These are phyloP conservation scores for Pseudanteris insignis DNA, from an alignment of 2,888 invertebrate genomes.

Conservation along the genomic window DNA sequence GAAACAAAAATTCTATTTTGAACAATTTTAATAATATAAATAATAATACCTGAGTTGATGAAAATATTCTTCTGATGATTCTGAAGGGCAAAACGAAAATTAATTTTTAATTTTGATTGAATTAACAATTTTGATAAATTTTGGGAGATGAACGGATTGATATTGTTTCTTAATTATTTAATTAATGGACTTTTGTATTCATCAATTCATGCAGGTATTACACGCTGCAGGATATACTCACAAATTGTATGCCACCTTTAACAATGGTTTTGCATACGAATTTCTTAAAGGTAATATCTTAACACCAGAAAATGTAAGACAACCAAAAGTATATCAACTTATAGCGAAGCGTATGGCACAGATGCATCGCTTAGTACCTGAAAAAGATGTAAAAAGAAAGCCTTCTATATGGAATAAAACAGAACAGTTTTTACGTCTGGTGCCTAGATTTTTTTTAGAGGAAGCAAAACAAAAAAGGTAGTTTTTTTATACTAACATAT, in stretches of 20 bases:
- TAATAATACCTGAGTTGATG: too few relatives aligned
- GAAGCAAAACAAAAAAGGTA: constrained; percentile 77
- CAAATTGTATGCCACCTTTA: constrained; percentile 87
- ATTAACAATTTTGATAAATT: too few relatives aligned
- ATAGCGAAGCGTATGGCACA: constrained; percentile 85
- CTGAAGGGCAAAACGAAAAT: too few relatives aligned
- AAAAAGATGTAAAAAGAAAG: constrained; percentile 67
- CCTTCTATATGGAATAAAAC: constrained; percentile 82
- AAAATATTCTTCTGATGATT: too few relatives aligned
- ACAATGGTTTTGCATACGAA: constrained; percentile 93
- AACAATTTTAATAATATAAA: too few relatives aligned
- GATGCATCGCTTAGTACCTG: constrained; percentile 75
- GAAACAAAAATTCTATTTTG: too few relatives aligned
- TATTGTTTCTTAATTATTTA: too few relatives aligned
- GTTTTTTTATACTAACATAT: too few relatives aligned
- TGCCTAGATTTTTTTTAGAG: constrained; percentile 78
- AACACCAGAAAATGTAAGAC: constrained; percentile 72
- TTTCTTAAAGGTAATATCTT: constrained; percentile 85
- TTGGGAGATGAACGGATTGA: too few relatives aligned
- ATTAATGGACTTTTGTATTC: too few relatives aligned
- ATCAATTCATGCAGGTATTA: constrained; percentile 68
- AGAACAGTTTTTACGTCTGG: constrained; percentile 77
- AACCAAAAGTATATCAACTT: constrained; percentile 75
- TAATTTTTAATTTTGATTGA: too few relatives aligned
- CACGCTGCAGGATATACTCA: constrained; percentile 84